Percentiles rank a stretch among this genome's conserved stretches.
These are phyloP conservation scores for Phrynocephalus vlangalii DNA, from an alignment of 2,797 vertebrate species.

Conservation along the genomic window DNA sequence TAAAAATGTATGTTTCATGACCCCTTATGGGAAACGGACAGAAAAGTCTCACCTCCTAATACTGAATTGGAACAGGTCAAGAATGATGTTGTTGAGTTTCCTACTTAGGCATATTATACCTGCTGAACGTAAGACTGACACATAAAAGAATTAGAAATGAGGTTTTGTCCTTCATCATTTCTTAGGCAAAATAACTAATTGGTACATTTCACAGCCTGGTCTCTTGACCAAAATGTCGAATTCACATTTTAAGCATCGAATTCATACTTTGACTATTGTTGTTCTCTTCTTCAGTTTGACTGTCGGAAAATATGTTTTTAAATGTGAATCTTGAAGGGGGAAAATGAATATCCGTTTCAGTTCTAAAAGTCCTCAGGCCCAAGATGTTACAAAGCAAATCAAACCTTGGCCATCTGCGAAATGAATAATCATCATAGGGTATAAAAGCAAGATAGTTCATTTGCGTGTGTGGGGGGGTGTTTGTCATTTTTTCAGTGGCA, in stretches of 20 bases:
- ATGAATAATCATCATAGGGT: slow-evolving; percentile 63
- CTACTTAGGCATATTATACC: not conserved
- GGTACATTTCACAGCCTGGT: too few species aligned
- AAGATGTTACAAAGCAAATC: slow-evolving; percentile 61
- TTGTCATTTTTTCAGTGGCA: not conserved
- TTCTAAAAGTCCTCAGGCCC: slow-evolving; percentile 47
- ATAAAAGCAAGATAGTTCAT: slow-evolving; percentile 65
- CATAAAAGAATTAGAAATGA: not conserved
- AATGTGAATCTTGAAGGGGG: not conserved
- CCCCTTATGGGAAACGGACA: too few species aligned
- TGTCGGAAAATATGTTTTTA: not conserved
- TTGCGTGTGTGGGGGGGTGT: not conserved
- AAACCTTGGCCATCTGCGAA: slow-evolving; percentile 53
- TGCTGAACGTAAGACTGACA: not conserved
- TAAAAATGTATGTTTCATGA: too few species aligned
- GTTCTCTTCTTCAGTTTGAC: not conserved
- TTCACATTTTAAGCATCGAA: too few species aligned
- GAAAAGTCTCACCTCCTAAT: not conserved
- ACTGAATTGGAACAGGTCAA: not conserved
- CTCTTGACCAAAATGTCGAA: not conserved
- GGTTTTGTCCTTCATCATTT: not conserved
- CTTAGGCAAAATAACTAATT: not conserved
- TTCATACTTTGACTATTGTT: not conserved
- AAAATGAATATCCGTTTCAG: not conserved
- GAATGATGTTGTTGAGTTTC: not conserved